phyloP scores from a whole-genome alignment of 2,888 invertebrate species.

The Diadegma fenestrale region DNA sequence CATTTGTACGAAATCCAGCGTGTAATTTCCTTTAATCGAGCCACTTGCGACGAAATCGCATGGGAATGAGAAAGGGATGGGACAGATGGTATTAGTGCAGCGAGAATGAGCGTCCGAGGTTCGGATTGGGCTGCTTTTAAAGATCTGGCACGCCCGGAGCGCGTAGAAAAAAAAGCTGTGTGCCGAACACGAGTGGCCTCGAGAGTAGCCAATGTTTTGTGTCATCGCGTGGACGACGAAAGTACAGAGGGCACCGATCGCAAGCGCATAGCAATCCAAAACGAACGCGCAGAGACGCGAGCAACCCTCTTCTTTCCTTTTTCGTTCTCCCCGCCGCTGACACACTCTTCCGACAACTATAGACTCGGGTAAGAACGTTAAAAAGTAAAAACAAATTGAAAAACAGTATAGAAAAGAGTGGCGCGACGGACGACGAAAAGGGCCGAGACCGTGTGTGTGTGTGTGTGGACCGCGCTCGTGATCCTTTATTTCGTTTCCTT shows the following conservation, averaged over 20 bases:
- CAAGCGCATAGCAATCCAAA: constrained; percentile 33
- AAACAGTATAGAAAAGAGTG: constrained; percentile 17
- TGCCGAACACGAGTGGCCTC: constrained; percentile 64
- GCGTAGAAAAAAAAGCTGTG: constrained; percentile 33
- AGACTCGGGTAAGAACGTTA: constrained; percentile 31
- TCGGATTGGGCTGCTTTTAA: constrained; percentile 50
- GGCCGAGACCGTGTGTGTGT: constrained; percentile 51
- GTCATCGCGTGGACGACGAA: constrained; percentile 37
- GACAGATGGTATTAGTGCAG: not conserved
- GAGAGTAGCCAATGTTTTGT: constrained; percentile 74
- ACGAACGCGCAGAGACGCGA: constrained; percentile 35
- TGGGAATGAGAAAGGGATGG: not conserved
- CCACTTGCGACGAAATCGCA: constrained; percentile 27
- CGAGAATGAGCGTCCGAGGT: not conserved
- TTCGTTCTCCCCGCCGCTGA: constrained; percentile 12
- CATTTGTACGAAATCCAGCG: constrained; percentile 11
- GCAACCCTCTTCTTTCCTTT: not conserved
- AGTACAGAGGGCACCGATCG: constrained; percentile 36
- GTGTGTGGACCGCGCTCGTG: constrained; percentile 55
- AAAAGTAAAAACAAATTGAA: constrained; percentile 29
- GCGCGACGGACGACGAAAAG: constrained; percentile 28
- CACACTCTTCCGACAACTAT: constrained; percentile 11
- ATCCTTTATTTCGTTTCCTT: constrained; percentile 49
- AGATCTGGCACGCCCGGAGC: constrained; percentile 44
- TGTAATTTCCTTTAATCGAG: constrained; percentile 68